Evolutionary conservation across 2,888 invertebrate species (phyloP), one percentile per base, ranked within the genome.

Genomic region (Heliconius charithonia): DNA sequence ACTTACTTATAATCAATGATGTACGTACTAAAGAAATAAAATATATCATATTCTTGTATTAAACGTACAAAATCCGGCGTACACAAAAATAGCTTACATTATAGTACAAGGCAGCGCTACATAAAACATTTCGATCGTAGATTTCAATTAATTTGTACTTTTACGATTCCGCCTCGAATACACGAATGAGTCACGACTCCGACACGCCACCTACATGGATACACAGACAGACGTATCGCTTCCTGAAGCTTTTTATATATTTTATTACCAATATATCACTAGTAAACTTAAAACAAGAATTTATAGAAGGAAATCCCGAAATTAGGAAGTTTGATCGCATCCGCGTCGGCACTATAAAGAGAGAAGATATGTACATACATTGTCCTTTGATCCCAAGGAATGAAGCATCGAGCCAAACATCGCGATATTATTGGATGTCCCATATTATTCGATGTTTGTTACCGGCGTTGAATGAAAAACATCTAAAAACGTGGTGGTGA

Each of bases 361-460:
- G 74, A 74, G 45, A 65, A 22, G 41, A 13, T 51, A 22, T 51
- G 51, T 51, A 51, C 51, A 22, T 41, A 41, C 63, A 27, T 74
- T 65, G 45, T 45, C 29, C 74, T 74, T 74, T 74, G 74, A 74
- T 74, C 65, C 63, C 74, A 10, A 62, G 12, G 25, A 16, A 62
- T 27, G 37, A 9, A 59, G 56, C 56, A 25, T 32, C 13, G 71
- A 29, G 69, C 63, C 45, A 32, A 25, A 65, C 37, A 65, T 77
- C 25, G 71, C 70, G 71, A 37, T 77, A 77, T 77, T 63, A 77
- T 71, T 77, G 71, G 76, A 77, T 56, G 76, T 32, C 62, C 70
- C 70, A 51, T 66, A 66, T 32, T 56, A n/a, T 66, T 22, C 10
- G 32, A 27, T 45, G 65, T 56, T 67, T 75, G 32, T 41, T 74